Conservation (phyloP, 2,113 vertebrate genomes). For the Coregonus clupeaformis region DNA sequence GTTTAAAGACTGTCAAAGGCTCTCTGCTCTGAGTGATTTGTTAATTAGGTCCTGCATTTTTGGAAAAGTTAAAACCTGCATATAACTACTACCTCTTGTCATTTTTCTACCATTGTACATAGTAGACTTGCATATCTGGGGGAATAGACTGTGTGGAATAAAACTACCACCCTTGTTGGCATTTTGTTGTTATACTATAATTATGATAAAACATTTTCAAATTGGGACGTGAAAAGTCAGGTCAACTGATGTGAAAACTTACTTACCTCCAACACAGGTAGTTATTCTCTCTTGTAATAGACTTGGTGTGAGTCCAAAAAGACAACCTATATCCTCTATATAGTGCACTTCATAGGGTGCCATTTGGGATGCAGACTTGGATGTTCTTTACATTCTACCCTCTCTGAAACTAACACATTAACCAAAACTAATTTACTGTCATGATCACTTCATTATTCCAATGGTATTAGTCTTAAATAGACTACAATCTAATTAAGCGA, state of each 20-base stretch:
- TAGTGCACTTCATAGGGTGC: background rate
- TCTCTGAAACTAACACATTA: background rate
- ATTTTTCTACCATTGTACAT: no score
- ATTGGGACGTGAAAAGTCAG: no score
- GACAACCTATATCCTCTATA: no score
- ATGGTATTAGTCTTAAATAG: slow-evolving; percentile 1
- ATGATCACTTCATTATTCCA: slow-evolving; percentile 17
- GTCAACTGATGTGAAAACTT: no score
- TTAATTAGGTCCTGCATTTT: slow-evolving; percentile 5
- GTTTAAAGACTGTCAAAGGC: slow-evolving; percentile 17
- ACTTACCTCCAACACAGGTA: no score
- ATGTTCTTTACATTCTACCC: background rate
- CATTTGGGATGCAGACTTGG: background rate
- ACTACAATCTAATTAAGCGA: slow-evolving; percentile 27
- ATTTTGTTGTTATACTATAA: no score
- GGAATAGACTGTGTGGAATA: background rate
- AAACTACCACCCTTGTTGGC: background rate
- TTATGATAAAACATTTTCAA: no score
- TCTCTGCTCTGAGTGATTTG: slow-evolving; percentile 23
- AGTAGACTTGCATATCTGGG: no score
- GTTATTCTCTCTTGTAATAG: no score
- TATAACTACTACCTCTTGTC: no score
- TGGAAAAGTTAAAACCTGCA: no score
- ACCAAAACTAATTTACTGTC: slow-evolving; percentile 15
- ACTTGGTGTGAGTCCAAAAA: no score